Conservation (phyloP, 2,888 invertebrate species). For the Lucinisca nassula region DNA sequence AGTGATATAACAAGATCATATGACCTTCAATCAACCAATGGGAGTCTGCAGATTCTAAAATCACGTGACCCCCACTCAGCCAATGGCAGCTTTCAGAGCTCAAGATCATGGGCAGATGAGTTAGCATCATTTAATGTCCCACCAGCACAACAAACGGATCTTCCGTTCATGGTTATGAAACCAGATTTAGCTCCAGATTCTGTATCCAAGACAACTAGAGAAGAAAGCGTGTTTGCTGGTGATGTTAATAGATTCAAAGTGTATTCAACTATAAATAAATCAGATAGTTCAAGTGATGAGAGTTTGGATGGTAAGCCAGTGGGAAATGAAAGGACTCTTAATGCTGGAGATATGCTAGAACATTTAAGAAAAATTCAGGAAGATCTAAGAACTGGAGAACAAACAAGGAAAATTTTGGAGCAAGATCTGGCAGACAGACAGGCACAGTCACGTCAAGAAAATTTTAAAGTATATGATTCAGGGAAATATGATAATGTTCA, state of each 20-base stretch:
- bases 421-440: conserved; percentile 43
- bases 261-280: conserved; percentile 52
- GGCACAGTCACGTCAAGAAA: background rate
- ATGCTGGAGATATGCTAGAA: conserved; percentile 56
- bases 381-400: conserved; percentile 54
- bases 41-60: conserved; percentile 51
- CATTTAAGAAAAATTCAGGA: conserved; percentile 57
- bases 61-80: conserved; percentile 53
- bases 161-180: conserved; percentile 51
- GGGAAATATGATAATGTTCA: background rate
- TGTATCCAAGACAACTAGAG: background rate
- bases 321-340: conserved; percentile 11
- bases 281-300: conserved; percentile 9
- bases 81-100: conserved; percentile 37
- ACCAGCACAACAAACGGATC: conserved; percentile 52
- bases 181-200: conserved; percentile 21
- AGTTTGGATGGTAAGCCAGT: background rate
- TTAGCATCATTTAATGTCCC: conserved; percentile 62
- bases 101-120: conserved; percentile 74
- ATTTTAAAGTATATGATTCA: background rate
- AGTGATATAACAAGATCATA: conserved; percentile 32
- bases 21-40: conserved; percentile 45
- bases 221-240: conserved; percentile 50
- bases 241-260: conserved; percentile 61
- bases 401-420: conserved; percentile 50